These are phyloP conservation scores for Oxygymnocypris stewartii DNA, from an alignment of 2,113 vertebrate species.

Conservation along the genomic window DNA sequence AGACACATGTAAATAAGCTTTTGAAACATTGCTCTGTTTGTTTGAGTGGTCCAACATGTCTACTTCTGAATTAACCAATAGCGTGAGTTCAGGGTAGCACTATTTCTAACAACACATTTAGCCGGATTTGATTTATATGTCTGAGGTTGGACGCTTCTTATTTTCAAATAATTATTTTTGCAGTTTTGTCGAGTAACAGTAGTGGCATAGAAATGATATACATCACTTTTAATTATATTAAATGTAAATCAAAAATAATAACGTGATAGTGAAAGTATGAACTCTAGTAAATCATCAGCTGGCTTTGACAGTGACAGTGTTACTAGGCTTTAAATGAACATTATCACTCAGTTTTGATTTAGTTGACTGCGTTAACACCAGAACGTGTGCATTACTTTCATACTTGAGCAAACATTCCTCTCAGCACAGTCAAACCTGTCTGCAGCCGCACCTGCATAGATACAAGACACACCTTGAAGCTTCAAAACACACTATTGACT, in stretches of 20 bases:
- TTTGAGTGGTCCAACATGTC: neutral
- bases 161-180: neutral
- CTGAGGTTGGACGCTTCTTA: neutral
- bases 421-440: conserved; percentile 64
- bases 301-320: neutral
- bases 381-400: neutral
- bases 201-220: neutral
- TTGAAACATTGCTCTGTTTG: neutral
- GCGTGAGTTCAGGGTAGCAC: neutral
- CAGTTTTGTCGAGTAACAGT: neutral
- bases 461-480: neutral
- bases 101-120: neutral
- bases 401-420: conserved; percentile 61
- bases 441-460: conserved; percentile 46
- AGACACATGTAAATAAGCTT: neutral
- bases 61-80: neutral
- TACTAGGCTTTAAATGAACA: neutral
- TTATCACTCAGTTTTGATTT: neutral
- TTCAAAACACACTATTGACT: neutral
- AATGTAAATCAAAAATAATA: neutral
- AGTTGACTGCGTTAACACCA: neutral
- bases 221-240: neutral
- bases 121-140: neutral
- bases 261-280: neutral
- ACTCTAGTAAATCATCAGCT: neutral